Evolutionary conservation across 2,797 vertebrate genomes (phyloP), one percentile per base, ranked within the genome.

Genomic region (Sebastes flavidus): DNA sequence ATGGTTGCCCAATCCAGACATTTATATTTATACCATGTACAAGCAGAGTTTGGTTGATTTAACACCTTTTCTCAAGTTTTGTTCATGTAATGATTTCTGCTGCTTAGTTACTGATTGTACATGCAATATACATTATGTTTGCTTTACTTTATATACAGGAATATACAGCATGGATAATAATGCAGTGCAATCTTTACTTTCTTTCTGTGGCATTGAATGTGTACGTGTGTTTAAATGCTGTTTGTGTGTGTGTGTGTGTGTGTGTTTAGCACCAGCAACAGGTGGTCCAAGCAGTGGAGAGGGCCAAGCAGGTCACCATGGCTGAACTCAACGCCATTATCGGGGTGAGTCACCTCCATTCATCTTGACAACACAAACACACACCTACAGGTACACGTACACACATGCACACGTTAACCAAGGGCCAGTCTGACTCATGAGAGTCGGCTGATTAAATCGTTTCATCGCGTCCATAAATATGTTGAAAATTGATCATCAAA

Each of bases 251-350:
- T 87, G 68, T 83, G 73, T 87, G 66, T 81, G 38, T 79, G 55
- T 87, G 66, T 81, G 38, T 79, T 29, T 87, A 94, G 93, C 89
- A 91, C 78, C 91, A 91, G 82, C 95, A 96, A 92, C 95, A 96
- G 93, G 95, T 96, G 92, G 95, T 95, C 71, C 95, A 95, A 85
- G 94, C 95, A 1, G 95, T 95, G 85, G 95, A 96, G 85, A 87
- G 94, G 80, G 95, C 97, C 94, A 99, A 99, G 93, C 98, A 99
- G 96, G 97, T 99, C 95, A 99, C 98, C 93, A 99, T 99, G 97
- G 97, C 97, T 93, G 98, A 99, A 90, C 96, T 99, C 94, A 99
- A 99, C 75, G 97, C 97, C 92, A 98, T 97, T 36, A 96, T 98
- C 0, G 97, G 97, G 96, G 98, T 98, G 95, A 98, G 98, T 94